Percentiles rank a stretch among this genome's conserved stretches.
phyloP scores from a whole-genome alignment of 2,113 vertebrate species.

The Sardina pilchardus region DNA sequence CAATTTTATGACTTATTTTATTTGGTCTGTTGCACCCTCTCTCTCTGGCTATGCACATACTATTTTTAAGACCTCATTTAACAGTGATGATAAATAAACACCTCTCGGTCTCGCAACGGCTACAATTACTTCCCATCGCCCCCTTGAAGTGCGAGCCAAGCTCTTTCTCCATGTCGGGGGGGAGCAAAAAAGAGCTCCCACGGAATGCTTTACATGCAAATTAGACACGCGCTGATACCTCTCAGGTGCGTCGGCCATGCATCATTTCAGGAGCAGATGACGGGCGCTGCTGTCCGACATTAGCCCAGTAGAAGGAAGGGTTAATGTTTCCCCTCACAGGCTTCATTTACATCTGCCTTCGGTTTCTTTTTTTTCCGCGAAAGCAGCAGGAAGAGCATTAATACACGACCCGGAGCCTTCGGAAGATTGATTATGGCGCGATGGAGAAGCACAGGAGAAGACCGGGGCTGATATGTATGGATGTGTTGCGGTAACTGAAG shows the following conservation, averaged over 20 bases:
- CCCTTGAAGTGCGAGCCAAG: not conserved
- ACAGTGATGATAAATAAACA: slow-evolving; percentile 2
- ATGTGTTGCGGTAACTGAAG: slow-evolving; percentile 46
- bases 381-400: slow-evolving; percentile 26
- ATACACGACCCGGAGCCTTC: slow-evolving; percentile 19
- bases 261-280: no score
- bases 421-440: slow-evolving; percentile 45
- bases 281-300: not conserved
- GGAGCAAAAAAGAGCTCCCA: not conserved
- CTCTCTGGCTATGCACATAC: slow-evolving; percentile 3
- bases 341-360: slow-evolving; percentile 39
- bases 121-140: not conserved
- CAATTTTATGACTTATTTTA: slow-evolving; percentile 33
- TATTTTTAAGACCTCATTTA: slow-evolving; percentile 12
- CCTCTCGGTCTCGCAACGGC: not conserved
- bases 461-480: not conserved
- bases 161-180: not conserved
- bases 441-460: slow-evolving; percentile 1
- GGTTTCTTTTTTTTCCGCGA: slow-evolving; percentile 41
- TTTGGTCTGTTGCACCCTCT: slow-evolving; percentile 13
- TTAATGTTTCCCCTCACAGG: not conserved
- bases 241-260: not conserved
- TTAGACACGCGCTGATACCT: not conserved
- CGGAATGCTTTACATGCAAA: not conserved
- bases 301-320: not conserved